Evolutionary conservation across 2,113 vertebrate species (phyloP), one percentile per base, ranked within the genome.

Genomic region (Psammodynastes pulverulentus): DNA sequence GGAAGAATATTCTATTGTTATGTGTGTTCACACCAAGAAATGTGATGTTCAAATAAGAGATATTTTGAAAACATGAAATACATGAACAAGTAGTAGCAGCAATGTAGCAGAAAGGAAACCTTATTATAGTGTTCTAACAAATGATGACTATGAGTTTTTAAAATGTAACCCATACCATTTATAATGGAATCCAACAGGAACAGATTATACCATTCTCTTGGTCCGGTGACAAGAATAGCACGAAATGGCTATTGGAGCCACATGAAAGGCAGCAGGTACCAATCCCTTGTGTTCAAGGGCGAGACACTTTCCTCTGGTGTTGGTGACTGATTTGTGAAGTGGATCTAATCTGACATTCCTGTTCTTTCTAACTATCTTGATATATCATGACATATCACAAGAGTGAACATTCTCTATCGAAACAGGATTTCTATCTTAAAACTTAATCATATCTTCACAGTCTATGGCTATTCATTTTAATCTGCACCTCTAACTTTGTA

Each of bases 121-220:
- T 91, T 91, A 62, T 89, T 95, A 4, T 95, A 93, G 95, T 97
- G 79, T 97, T 96, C 93, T 97, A 96, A 96, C 94, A 94, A 94
- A 94, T 97, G 51, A 4, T 96, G 90, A 95, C 95, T 97, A 89
- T 98, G 95, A 92, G 91, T 97, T 91, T 86, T 96, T 93, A 97
- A 93, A 97, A 51, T 97, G 96, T 98, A 98, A 98, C 96, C 46
- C 91, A 0, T 97, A 84, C 96, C 96, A 98, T 97, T 98, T 98
- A 98, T 98, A 98, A 98, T 98, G 98, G 98, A 98, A 98, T 98
- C 96, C 98, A 98, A 99, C 99, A 99, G 99, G 99, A 99, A 97
- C 98, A 99, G 99, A 97, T 99, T 99, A 98, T 99, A 99, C 98
- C 98, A 99, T 98, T 99, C 99, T 98, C 98, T 99, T 98, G 98